These are phyloP conservation scores for Anthoptus insignis DNA, from an alignment of 2,888 invertebrate species.

Conservation along the genomic window DNA sequence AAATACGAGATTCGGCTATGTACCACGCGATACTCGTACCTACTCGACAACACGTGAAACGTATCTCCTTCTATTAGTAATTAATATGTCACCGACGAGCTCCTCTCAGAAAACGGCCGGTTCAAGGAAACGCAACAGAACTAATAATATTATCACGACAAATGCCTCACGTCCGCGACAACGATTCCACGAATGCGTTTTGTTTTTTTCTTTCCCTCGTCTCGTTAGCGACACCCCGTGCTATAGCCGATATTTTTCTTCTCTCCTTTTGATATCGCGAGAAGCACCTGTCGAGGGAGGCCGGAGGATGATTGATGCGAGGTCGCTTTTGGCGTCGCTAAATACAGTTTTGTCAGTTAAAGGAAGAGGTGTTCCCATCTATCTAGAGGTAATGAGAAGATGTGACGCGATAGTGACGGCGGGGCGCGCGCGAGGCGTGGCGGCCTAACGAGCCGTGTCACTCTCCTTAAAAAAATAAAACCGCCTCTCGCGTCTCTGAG, in stretches of 20 bases:
- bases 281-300: conserved; percentile 62
- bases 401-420: conserved; percentile 62
- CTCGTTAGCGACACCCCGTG: conserved; percentile 56
- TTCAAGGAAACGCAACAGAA: conserved; percentile 73
- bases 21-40: conserved; percentile 38
- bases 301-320: conserved; percentile 28
- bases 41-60: conserved; percentile 64
- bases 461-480: conserved; percentile 33
- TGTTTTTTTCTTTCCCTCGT: conserved; percentile 58
- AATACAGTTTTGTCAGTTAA: conserved; percentile 26
- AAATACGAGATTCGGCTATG: conserved; percentile 57
- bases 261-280: conserved; percentile 55
- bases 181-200: conserved; percentile 67
- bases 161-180: conserved; percentile 62
- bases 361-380: conserved; percentile 29
- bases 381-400: conserved; percentile 63
- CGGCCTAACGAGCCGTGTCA: conserved; percentile 64
- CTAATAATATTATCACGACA: conserved; percentile 79
- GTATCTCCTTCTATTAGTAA: conserved; percentile 64
- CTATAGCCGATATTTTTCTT: conserved; percentile 66
- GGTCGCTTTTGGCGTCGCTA: conserved; percentile 24
- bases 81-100: conserved; percentile 56
- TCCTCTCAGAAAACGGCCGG: conserved; percentile 57
- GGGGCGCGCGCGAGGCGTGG: conserved; percentile 59
- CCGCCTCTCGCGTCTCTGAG: conserved; percentile 28